phyloP scores from a whole-genome alignment of 2,113 vertebrate genomes.

The Phaethornis superciliosus region DNA sequence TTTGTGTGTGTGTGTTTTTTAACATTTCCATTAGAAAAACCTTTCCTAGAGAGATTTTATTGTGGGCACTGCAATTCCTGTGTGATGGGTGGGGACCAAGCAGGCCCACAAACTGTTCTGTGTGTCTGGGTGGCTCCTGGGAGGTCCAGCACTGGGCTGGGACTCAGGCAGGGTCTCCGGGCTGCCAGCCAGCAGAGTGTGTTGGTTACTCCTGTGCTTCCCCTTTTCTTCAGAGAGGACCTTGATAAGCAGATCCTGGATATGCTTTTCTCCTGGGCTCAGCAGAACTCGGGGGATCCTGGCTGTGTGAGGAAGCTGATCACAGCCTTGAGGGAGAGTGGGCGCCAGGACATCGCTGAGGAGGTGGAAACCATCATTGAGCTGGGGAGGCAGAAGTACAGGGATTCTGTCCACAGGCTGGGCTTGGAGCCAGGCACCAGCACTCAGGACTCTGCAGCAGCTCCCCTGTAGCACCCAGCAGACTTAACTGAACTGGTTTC shows the following conservation, averaged over 20 bases:
- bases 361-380: conserved; percentile 86
- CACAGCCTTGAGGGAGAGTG: conserved; percentile 83
- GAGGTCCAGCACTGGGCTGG: not conserved
- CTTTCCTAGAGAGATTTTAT: not conserved
- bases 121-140: not conserved
- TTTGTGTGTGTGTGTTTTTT: no score
- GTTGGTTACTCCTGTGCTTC: not conserved
- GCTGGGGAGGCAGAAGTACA: conserved; percentile 88
- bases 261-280: conserved; percentile 93
- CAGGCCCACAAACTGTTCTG: not conserved
- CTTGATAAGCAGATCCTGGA: conserved; percentile 85
- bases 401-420: conserved; percentile 82
- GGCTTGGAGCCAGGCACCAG: conserved; percentile 80
- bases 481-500: not conserved
- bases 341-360: conserved; percentile 87
- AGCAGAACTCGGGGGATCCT: conserved; percentile 74
- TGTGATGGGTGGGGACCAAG: not conserved
- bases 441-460: conserved; percentile 64
- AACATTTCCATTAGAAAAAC: not conserved
- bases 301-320: conserved; percentile 81
- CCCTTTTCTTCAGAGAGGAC: conserved; percentile 78
- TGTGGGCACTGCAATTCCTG: not conserved
- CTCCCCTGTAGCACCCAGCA: not conserved
- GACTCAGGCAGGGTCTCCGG: not conserved
- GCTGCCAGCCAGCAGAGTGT: not conserved